Evolutionary conservation across 2,113 vertebrate species (phyloP), one percentile per base, ranked within the genome.

Genomic region (Pitta sordida): DNA sequence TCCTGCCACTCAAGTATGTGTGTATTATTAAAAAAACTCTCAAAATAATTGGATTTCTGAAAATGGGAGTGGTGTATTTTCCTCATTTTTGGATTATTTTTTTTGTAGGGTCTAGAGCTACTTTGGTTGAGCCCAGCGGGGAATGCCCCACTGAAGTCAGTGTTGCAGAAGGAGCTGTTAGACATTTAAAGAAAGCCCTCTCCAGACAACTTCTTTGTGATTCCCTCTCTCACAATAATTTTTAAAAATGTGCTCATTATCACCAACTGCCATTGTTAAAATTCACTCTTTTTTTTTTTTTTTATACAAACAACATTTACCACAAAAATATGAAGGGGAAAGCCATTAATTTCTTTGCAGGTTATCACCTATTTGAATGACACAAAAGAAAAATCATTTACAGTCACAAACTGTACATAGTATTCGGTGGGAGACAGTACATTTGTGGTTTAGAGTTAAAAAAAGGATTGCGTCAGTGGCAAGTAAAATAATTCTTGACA

Each of bases 401-500:
- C 97, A 98, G 98, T 98, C 98, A 99, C 98, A 98, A 98, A 98
- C 97, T 98, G 98, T 99, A 98, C 97, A 98, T 56, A 91, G 95
- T 97, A 97, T 97, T 98, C 79, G 94, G 91, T 96, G 90, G 91
- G 93, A 88, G 97, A 97, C 96, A 91, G 43, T 95, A 64, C 86
- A 97, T 96, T 98, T 97, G 94, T 95, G 91, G 89, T 75, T 97
- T 52, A 92, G 91, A 97, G 95, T 90, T 92, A 86, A 95, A 98
- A 98, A 98, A 98, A 95, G 53, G 92, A 95, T 94, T 88, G 90
- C 79, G 96, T 97, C 88, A 70, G 95, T 97, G 89, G 93, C 94
- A 96, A 96, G 92, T 93, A 98, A 98, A 98, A 94, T 95, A 97
- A 98, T 97, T 94, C 95, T 62, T 93, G 96, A 95, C 4, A 48